Percentiles rank a stretch among this genome's conserved stretches.
phyloP scores from a whole-genome alignment of 2,797 vertebrate species.

The Pristis pectinata region DNA sequence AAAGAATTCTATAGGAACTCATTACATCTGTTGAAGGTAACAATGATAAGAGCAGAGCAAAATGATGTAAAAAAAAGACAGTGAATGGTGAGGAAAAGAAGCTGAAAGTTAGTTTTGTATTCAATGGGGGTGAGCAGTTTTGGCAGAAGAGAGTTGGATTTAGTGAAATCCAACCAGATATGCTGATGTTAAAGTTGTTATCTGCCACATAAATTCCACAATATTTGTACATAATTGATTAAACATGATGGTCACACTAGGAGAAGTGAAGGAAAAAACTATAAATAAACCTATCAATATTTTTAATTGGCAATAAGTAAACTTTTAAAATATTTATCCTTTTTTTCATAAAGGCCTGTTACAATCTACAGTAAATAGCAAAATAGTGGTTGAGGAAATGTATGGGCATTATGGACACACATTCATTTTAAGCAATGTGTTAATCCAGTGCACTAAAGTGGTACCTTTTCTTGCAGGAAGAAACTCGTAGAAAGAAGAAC shows the following conservation, averaged over 20 bases:
- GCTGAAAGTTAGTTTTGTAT: not conserved
- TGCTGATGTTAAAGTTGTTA: not conserved
- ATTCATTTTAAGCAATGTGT: not conserved
- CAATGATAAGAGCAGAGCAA: not conserved
- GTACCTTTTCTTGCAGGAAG: conserved; percentile 40
- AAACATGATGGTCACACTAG: not conserved
- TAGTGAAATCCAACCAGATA: not conserved
- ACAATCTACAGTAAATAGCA: not conserved
- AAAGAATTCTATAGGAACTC: not conserved
- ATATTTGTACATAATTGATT: not conserved
- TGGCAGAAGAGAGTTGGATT: not conserved
- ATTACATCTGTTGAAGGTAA: not conserved
- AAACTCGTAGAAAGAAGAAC: not conserved
- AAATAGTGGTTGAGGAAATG: not conserved
- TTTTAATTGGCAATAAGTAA: not conserved
- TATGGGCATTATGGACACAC: not conserved
- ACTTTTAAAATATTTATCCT: not conserved
- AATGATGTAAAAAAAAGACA: not conserved
- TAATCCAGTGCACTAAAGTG: not conserved
- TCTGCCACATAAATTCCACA: not conserved
- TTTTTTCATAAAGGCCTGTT: not conserved
- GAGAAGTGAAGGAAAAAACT: not conserved
- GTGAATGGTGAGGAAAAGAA: not conserved
- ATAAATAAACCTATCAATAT: not conserved
- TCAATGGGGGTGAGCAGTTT: not conserved